Percentiles rank a stretch among this genome's conserved stretches.
Conservation (phyloP, 2,113 vertebrate genomes). For the Prolemur simus region DNA sequence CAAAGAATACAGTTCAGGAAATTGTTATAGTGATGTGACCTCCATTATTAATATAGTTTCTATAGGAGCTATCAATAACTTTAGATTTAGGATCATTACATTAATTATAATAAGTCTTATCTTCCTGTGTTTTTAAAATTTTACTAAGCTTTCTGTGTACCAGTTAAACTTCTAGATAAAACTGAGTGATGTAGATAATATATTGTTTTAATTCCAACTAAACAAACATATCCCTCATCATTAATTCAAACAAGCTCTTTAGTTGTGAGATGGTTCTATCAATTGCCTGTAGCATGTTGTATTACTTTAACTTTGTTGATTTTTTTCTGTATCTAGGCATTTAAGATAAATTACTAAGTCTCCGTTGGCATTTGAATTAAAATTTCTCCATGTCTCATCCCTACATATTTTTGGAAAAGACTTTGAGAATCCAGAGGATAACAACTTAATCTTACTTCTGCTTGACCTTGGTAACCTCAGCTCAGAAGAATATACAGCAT, state of each 20-base stretch:
- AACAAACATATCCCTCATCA: background rate
- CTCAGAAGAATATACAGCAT: background rate
- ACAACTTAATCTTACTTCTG: conserved; percentile 40
- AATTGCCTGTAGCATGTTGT: background rate
- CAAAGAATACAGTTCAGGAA: background rate
- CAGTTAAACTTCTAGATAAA: background rate
- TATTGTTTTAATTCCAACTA: background rate
- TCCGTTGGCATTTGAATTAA: conserved; percentile 52
- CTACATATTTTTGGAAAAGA: conserved; percentile 25
- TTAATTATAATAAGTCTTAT: fast-evolving
- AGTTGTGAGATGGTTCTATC: background rate
- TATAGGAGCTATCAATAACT: background rate
- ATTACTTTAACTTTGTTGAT: conserved; percentile 17
- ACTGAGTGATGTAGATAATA: background rate
- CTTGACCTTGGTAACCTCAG: conserved; percentile 61
- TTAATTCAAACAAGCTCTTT: background rate
- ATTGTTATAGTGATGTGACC: background rate
- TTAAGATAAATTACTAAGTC: conserved; percentile 39
- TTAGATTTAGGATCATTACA: background rate
- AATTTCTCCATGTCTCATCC: conserved; percentile 38
- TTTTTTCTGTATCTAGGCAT: conserved; percentile 10
- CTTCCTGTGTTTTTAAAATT: background rate
- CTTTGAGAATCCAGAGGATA: conserved; percentile 29
- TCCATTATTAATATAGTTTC: background rate
- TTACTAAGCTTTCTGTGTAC: background rate